Percentiles rank a stretch among this genome's conserved stretches.
These are phyloP conservation scores for Toxostoma redivivum DNA, from an alignment of 2,113 vertebrate species.

Conservation along the genomic window DNA sequence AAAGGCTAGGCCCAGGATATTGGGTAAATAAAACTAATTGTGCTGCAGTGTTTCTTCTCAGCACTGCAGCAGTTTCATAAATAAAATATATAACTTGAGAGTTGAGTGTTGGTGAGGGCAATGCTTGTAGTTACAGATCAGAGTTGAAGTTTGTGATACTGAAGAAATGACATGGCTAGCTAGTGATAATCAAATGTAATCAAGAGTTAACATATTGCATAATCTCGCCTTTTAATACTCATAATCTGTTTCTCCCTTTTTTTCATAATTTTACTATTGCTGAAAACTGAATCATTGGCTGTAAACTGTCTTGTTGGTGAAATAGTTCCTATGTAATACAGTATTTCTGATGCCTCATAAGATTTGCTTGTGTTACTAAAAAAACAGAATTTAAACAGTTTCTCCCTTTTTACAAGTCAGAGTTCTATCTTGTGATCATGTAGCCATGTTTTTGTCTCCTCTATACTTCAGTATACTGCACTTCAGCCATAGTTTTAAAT, in stretches of 20 bases:
- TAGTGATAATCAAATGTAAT: background rate
- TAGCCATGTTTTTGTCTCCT: background rate
- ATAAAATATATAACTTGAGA: background rate
- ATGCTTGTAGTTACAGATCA: background rate
- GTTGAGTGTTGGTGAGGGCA: background rate
- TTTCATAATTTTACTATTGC: background rate
- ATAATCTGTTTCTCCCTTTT: background rate
- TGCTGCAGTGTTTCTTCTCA: background rate
- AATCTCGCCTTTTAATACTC: background rate
- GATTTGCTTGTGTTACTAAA: background rate
- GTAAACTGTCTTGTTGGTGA: background rate
- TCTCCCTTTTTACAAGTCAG: background rate
- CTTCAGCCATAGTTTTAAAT: background rate
- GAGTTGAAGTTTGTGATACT: background rate
- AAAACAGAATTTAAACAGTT: background rate
- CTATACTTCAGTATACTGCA: background rate
- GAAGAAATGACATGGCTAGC: background rate
- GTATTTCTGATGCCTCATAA: background rate
- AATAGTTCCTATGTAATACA: background rate
- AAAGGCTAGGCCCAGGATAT: background rate
- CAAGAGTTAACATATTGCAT: background rate
- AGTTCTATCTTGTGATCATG: background rate
- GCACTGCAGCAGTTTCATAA: background rate
- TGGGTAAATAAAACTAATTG: background rate
- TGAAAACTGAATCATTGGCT: background rate